These are phyloP conservation scores for Alviniconcha strummeri DNA, from an alignment of 2,888 invertebrate genomes.

Conservation along the genomic window DNA sequence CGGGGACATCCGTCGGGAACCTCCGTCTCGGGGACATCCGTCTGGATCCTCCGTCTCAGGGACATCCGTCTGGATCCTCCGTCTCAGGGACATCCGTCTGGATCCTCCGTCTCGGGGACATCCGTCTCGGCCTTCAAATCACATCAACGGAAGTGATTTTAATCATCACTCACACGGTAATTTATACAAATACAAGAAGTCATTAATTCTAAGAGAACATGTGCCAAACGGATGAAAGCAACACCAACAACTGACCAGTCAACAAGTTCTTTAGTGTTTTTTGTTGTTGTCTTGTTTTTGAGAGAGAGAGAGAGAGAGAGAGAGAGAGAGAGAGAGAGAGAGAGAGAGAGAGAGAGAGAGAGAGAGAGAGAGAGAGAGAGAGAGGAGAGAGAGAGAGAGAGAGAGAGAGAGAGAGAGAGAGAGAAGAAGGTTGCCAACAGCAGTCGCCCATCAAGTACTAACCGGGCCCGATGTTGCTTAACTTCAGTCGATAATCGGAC, in stretches of 20 bases:
- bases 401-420: constrained; percentile 16
- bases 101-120: neutral
- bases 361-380: constrained; percentile 1
- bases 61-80: too few species aligned
- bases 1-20: too few species aligned
- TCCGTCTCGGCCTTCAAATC: neutral
- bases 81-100: too few species aligned
- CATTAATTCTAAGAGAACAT: too few species aligned
- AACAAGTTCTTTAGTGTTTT: too few species aligned
- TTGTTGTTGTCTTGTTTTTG: too few species aligned
- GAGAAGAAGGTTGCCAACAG: neutral
- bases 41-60: too few species aligned
- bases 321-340: neutral
- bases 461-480: neutral
- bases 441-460: neutral
- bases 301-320: too few species aligned
- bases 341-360: neutral
- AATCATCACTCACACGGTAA: neutral
- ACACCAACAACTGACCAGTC: neutral
- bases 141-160: too few species aligned
- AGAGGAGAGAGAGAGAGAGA: constrained; percentile 16
- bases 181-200: neutral
- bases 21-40: too few species aligned
- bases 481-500: neutral
- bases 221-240: neutral